Base-by-base conservation (phyloP, 2,888 invertebrate species). In the Patella caerulea region DNA sequence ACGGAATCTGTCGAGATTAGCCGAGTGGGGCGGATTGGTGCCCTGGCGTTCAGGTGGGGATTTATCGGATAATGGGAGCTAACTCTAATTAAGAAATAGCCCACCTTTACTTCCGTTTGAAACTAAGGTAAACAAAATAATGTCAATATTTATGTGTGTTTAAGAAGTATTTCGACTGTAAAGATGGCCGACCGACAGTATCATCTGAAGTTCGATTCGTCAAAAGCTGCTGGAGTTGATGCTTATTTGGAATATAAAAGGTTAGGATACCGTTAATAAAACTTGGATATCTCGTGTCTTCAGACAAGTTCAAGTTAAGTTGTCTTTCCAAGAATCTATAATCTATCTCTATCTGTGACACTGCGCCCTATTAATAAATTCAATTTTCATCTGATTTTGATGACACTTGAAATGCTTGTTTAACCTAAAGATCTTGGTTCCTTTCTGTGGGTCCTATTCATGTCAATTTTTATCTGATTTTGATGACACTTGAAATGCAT, bases 201-300 rank as follows among this genome's bases (percentile, higher is more conserved):
- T 72, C 85, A 88, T 72, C 79, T 89, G 7, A 87, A 89, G 81
- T 86, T 90, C 79, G 89, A 88, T 71, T 83, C 83, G 7, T 82
- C 83, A 14, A 86, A 87, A 24, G 89, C 86, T 0, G 83, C 86
- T 34, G 81, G 87, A 55, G 88, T 91, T 2, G 91, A 91, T 82
- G 88, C 86, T 9, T 91, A 91, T 79, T 75, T 89, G 53, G 90
- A 91, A 83, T 91, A 91, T 73, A 83, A 77, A 79, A 87, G 90
- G 90, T 90, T 81, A 74, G 78, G 19, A n/a, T 14, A 5, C 1
- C 17, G 24, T 53, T 14, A 55, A 3, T 55, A 11, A n/a, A 73
- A 17, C 19, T 53, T 52, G 53, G 7, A 11, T 15, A 69, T 55
- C 53, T 14, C 14, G 34, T 19, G 19, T 65, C 19, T 29, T 65